A percentile compares a stretch with the other conserved stretches of the same genome.
phyloP scores from a whole-genome alignment of 1,140 invertebrate genomes.

The Tachypleus tridentatus region DNA sequence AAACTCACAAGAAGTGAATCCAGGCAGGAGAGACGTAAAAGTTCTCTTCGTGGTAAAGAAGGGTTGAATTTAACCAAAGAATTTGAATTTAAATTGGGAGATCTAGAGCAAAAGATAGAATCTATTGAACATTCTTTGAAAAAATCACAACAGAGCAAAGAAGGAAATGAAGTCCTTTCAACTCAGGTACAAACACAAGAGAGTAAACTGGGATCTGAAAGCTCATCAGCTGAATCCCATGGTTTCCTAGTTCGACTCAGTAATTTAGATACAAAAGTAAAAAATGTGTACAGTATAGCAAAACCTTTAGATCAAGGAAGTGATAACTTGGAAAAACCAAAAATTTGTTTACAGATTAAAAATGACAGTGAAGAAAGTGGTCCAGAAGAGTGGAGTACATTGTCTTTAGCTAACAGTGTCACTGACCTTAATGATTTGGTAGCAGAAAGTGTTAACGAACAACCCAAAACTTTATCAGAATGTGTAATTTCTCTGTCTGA shows the following conservation, averaged over 20 bases:
- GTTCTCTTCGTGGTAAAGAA: conserved; percentile 58
- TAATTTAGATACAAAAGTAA: conserved; percentile 15
- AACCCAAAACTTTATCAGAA: not conserved
- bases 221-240: not conserved
- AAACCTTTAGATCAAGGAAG: no score
- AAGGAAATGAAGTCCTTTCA: no score
- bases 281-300: conserved; percentile 1
- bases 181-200: no score
- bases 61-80: conserved; percentile 64
- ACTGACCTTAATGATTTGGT: conserved; percentile 13
- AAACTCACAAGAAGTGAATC: conserved; percentile 63
- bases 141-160: not conserved
- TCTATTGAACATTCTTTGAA: conserved; percentile 40
- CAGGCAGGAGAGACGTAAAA: conserved; percentile 55
- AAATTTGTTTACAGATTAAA: conserved; percentile 17
- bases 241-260: conserved; percentile 13
- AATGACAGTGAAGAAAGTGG: conserved; percentile 5
- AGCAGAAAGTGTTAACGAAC: not conserved
- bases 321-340: conserved; percentile 12
- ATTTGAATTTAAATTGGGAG: conserved; percentile 65
- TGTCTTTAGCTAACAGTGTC: conserved; percentile 18
- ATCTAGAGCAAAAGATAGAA: conserved; percentile 61
- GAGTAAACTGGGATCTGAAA: no score
- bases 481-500: not conserved
- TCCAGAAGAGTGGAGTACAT: conserved; percentile 18